Base-by-base conservation (phyloP, 2,113 vertebrate genomes). In the Scortum barcoo region DNA sequence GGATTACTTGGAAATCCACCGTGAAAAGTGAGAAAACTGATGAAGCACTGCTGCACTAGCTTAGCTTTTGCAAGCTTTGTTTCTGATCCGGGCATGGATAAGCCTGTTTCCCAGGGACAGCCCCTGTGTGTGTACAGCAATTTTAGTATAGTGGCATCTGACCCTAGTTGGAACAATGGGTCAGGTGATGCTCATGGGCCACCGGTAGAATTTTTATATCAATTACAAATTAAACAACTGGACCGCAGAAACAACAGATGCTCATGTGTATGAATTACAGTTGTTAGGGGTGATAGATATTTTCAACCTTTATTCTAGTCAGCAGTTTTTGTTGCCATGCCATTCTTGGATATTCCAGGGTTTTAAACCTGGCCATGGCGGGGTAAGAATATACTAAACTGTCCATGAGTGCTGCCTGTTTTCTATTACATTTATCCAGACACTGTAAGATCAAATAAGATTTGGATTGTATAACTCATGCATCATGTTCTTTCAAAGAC, bases 401-500 rank as follows among this genome's bases (percentile, higher is more conserved):
- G 33, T 36, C 3, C 7, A 24, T 26, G 10, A 80, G 19, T 50
- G 60, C 40, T 36, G 8, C 36, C 57, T 22, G 7, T 61, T 24
- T 71, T 7, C 56, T 58, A 6, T 33, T 48, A 28, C 28, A 63
- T 63, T 69, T 61, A 46, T 42, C 7, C 48, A 61, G 20, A 76
- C 22, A 28, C 6, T 19, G 33, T n/a, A 3, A 30, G 54, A 61
- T 36, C 33, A 36, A 36, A 36, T 16, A n/a, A 17, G 4, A 3
- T 48, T 48, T 57, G 36, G 22, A 33, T 26, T 71, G 2, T 28
- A 8, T 26, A 48, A 44, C 19, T 13, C 16, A 63, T 7, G 7
- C 42, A 58, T 60, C 28, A 13, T 50, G 28, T 67, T 56, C 46
- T 76, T 57, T 58, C 33, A 53, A 70, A 65, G 24, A 42, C 28